Evolutionary conservation across 1,140 invertebrate species (phyloP).

Genomic region (Drosophila lacteicornis): DNA sequence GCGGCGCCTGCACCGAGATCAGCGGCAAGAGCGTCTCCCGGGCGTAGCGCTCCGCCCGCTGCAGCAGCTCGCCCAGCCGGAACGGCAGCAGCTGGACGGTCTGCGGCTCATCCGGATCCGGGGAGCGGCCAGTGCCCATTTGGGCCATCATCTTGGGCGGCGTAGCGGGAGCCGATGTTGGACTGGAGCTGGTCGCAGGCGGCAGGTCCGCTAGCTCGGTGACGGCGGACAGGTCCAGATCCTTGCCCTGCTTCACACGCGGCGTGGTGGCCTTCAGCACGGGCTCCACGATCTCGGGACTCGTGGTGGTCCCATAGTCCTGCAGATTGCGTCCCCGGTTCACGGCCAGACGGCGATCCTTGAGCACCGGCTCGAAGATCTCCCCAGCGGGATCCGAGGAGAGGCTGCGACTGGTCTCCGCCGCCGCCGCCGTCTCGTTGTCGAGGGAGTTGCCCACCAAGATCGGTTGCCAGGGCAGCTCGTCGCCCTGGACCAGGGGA

Average conservation of each 20-base stretch:
- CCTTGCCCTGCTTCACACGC: conserved; percentile 85
- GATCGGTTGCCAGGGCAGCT: conserved; percentile 85
- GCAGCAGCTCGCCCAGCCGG: conserved; percentile 90
- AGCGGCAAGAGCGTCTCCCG: conserved; percentile 90
- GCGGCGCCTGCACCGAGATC: conserved; percentile 91
- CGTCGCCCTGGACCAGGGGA: conserved; percentile 71
- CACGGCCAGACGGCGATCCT: conserved; percentile 55
- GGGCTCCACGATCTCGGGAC: conserved; percentile 89
- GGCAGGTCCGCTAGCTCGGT: background rate
- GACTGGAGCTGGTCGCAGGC: background rate
- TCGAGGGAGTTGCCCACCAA: conserved; percentile 85
- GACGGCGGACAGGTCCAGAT: conserved; percentile 58
- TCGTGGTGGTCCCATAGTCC: conserved; percentile 60
- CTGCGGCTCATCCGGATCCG: conserved; percentile 82
- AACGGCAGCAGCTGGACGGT: conserved; percentile 92
- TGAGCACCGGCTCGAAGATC: conserved; percentile 83
- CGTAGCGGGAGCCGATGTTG: background rate
- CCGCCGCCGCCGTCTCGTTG: conserved; percentile 85
- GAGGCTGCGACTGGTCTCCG: conserved; percentile 87
- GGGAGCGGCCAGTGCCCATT: conserved; percentile 19
- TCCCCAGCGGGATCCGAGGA: conserved; percentile 84
- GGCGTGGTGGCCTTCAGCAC: conserved; percentile 88
- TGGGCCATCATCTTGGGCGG: conserved; percentile 65
- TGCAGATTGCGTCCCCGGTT: conserved; percentile 79
- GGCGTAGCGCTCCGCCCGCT: conserved; percentile 92